A percentile compares a stretch with the other conserved stretches of the same genome.
phyloP scores from a whole-genome alignment of 2,113 vertebrate species.

The Aspiorhynchus laticeps region DNA sequence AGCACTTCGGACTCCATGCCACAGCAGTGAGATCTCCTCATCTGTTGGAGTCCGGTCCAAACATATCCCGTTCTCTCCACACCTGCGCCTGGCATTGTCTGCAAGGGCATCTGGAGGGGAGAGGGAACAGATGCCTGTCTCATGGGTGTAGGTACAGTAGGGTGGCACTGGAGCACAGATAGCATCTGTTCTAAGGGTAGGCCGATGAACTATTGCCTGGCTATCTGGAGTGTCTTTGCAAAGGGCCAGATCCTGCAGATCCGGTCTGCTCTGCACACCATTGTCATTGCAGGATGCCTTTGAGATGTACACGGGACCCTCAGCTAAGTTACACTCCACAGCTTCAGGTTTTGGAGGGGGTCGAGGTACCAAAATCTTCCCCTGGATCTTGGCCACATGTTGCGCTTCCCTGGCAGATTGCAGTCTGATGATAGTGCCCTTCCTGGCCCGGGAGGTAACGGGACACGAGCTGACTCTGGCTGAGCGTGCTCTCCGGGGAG shows the following conservation, averaged over 20 bases:
- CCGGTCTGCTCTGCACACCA: slow-evolving; percentile 53
- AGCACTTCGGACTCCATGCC: slow-evolving; percentile 72
- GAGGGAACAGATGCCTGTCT: slow-evolving; percentile 61
- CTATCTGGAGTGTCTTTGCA: slow-evolving; percentile 60
- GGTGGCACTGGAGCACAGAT: slow-evolving; percentile 60
- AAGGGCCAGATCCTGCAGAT: slow-evolving; percentile 57
- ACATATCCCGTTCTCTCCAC: slow-evolving; percentile 70
- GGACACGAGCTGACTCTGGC: slow-evolving; percentile 62
- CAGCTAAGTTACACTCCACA: slow-evolving; percentile 52
- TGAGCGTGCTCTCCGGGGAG: slow-evolving; percentile 68
- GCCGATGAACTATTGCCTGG: slow-evolving; percentile 47
- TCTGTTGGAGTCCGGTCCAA: slow-evolving; percentile 77
- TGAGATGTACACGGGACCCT: slow-evolving; percentile 50
- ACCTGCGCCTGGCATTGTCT: slow-evolving; percentile 59
- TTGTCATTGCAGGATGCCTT: slow-evolving; percentile 53
- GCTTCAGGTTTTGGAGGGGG: slow-evolving; percentile 73
- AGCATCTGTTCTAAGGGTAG: slow-evolving; percentile 56
- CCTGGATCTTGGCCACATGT: slow-evolving; percentile 70
- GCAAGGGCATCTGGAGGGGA: slow-evolving; percentile 62
- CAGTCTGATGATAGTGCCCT: slow-evolving; percentile 70
- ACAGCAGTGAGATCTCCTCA: slow-evolving; percentile 80
- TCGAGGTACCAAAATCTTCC: slow-evolving; percentile 75
- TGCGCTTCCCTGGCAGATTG: slow-evolving; percentile 74
- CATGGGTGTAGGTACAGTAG: slow-evolving; percentile 49
- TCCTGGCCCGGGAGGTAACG: slow-evolving; percentile 67